Evolutionary conservation across 2,797 vertebrate genomes (phyloP), one percentile per base, ranked within the genome.

Genomic region (Miichthys miiuy): DNA sequence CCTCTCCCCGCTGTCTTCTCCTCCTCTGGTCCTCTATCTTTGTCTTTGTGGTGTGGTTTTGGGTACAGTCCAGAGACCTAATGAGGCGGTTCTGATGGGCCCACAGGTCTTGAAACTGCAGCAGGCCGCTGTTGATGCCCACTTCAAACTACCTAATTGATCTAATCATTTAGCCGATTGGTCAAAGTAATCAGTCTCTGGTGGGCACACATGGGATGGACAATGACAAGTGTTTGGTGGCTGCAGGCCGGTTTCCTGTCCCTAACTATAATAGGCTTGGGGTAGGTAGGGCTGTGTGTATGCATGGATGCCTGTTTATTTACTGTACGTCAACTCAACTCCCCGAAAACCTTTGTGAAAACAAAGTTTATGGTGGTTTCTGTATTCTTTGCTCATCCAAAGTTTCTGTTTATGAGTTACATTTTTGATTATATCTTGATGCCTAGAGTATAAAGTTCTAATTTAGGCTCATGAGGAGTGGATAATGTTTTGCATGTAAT

Each of bases 81-180:
- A 95, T 95, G 93, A 95, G 90, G 91, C 89, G 70, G 77, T 91
- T 93, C 89, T 94, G 94, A 95, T 94, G 89, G 90, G 77, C 84
- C 93, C 93, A 86, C 79, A 89, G 91, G 93, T 92, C 87, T 87
- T 76, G 76, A 87, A 89, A 79, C 89, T 93, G 87, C 84, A 75
- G 89, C 82, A 89, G 85, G 81, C 85, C 76, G 23, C 85, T 86
- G 86, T 87, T 91, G 86, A 90, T 92, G 92, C 82, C 82, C 89
- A 90, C 83, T 91, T 80, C 74, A 90, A 90, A 90, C 79, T 72
- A 80, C 88, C 86, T 95, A 95, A 95, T 94, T 94, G 92, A 95
- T 95, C 91, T 93, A 93, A 95, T 95, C 89, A 93, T 94, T 95
- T 93, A 95, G 89, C 82, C 67, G 84, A 95, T 93, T 93, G 93